These are phyloP conservation scores for Cydia strobilella DNA, from an alignment of 1,140 invertebrate species.

Conservation along the genomic window DNA sequence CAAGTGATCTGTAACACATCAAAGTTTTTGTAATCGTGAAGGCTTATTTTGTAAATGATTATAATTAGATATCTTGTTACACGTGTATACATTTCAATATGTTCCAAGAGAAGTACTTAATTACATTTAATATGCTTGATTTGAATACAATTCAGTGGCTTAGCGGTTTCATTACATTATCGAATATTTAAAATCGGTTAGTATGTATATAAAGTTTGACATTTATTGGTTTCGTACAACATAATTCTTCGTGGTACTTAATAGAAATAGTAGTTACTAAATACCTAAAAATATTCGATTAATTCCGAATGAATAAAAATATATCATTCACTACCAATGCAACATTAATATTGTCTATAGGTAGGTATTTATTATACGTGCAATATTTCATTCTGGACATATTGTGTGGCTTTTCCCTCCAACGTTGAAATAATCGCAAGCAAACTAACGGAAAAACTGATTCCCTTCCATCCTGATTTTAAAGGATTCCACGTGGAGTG, in stretches of 20 bases:
- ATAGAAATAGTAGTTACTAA: no score
- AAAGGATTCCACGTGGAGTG: constrained; percentile 33
- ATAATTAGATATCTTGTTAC: not conserved
- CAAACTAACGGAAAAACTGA: constrained; percentile 37
- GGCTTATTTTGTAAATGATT: not conserved
- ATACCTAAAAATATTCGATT: no score
- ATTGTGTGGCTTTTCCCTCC: not conserved
- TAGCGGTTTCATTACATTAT: no score
- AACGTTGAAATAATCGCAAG: constrained; percentile 30
- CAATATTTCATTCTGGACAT: not conserved
- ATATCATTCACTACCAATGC: no score
- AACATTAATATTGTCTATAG: no score
- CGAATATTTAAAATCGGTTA: no score
- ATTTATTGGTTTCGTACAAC: no score
- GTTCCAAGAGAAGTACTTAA: not conserved
- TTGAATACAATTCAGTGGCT: no score
- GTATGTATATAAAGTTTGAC: no score
- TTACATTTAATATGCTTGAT: no score
- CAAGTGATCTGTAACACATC: constrained; percentile 46
- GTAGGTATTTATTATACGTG: not conserved
- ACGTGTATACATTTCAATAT: not conserved
- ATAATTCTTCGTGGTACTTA: no score
- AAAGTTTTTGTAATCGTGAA: not conserved
- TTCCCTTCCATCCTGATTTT: constrained; percentile 51
- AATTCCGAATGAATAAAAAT: no score